Base-by-base conservation (phyloP, 2,113 vertebrate species). In the Scytalopus superciliaris region DNA sequence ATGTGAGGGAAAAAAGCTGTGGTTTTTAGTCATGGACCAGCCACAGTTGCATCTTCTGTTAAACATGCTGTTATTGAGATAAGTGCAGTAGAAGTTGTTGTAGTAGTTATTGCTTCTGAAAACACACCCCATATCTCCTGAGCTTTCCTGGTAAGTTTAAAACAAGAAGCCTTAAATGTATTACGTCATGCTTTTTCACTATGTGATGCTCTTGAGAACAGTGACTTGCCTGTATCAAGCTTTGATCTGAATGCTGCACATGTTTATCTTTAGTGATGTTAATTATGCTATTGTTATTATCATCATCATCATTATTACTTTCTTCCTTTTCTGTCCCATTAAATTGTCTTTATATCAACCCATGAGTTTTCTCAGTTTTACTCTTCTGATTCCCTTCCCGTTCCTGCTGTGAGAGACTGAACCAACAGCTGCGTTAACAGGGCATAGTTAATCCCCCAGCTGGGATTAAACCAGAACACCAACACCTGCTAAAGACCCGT, bases 91-190 rank as follows among this genome's bases (percentile, higher is more conserved):
- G 94, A 92, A 68, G 82, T 97, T 14, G 6, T 94, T 27, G 96
- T 97, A 0, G 93, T 95, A 9, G 94, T 97, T 40, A 87, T 96
- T 12, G 82, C 97, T 27, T 98, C 97, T 64, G 72, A 75, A 39
- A 70, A 86, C 3, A 82, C 93, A n/a, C 96, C 96, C 16, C 31
- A 66, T 1, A 7, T 98, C 68, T 77, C 45, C 22, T 93, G 94
- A 2, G 81, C 95, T 2, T 98, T 98, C 50, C 19, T 35, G 85
- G 97, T 98, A 91, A 95, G 96, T 37, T 74, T 57, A 50, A 81
- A 70, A 37, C 44, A 63, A 57, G 21, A 42, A 69, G 42, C 27
- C 37, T 50, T 55, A 9, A 50, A 40, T 9, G 47, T 49, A 18
- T 27, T n/a, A 37, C 18, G 16, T 55, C 23, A 12, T 39, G 24